These are phyloP conservation scores for Orthosia gracilis DNA, from an alignment of 2,888 invertebrate species.

Conservation along the genomic window DNA sequence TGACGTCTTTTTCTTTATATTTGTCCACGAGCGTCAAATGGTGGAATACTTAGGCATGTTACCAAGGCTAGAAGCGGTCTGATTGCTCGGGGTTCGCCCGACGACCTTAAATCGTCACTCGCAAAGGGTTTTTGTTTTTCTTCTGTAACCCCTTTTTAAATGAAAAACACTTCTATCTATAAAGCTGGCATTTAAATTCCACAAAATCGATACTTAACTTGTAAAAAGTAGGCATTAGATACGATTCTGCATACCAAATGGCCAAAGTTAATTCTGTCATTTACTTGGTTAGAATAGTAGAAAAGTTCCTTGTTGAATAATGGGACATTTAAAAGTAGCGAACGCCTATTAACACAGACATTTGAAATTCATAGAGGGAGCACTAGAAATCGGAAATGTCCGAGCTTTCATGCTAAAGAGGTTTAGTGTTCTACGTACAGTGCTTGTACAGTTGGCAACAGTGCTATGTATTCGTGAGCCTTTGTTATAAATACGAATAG, in stretches of 20 bases:
- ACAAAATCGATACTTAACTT: conserved; percentile 16
- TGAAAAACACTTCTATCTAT: background rate
- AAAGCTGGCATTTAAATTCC: background rate
- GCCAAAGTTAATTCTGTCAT: conserved; percentile 13
- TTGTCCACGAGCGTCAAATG: background rate
- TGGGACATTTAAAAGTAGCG: conserved; percentile 49
- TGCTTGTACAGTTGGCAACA: conserved; percentile 9
- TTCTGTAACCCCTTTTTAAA: background rate
- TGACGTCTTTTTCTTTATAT: background rate
- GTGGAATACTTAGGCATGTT: background rate
- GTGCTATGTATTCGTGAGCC: background rate
- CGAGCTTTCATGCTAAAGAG: conserved; percentile 46
- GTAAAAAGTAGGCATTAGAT: conserved; percentile 25
- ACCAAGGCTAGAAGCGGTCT: background rate
- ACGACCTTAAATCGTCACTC: background rate
- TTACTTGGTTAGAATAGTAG: conserved; percentile 41
- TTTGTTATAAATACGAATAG: background rate
- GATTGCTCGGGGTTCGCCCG: background rate
- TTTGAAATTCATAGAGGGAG: conserved; percentile 58
- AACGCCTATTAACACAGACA: conserved; percentile 44
- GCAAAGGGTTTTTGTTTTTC: background rate
- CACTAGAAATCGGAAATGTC: conserved; percentile 53
- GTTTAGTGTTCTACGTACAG: conserved; percentile 27
- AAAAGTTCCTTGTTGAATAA: conserved; percentile 52
- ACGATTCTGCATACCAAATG: conserved; percentile 47